A percentile compares a stretch with the other conserved stretches of the same genome.
Conservation (phyloP, 2,888 invertebrate species). For the Eugnorisma glareosa region DNA sequence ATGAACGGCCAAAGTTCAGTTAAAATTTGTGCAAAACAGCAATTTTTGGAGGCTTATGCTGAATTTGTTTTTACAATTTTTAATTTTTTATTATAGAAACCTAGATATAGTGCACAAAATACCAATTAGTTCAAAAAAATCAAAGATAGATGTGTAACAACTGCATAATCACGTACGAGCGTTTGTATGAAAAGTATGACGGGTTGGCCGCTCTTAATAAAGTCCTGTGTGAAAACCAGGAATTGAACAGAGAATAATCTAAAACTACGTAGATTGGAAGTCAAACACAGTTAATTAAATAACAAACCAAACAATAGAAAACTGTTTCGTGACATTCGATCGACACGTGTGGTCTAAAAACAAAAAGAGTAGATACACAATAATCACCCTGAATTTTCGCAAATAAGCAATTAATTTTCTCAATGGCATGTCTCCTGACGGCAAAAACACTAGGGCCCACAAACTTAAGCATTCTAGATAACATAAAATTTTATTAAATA, state of each 20-base stretch:
- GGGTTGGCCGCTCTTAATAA: too few species aligned
- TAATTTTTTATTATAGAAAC: too few species aligned
- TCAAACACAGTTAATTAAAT: neutral
- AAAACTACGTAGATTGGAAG: too few species aligned
- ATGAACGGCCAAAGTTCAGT: too few species aligned
- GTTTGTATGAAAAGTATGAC: too few species aligned
- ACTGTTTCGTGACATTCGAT: neutral
- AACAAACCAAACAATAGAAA: neutral
- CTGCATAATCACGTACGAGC: too few species aligned
- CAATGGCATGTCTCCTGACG: neutral
- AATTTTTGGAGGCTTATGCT: too few species aligned
- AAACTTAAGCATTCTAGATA: neutral
- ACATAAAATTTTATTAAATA: neutral
- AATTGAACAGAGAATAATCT: neutral
- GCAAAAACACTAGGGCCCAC: constrained; percentile 25
- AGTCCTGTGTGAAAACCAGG: neutral
- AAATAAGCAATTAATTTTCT: constrained; percentile 29
- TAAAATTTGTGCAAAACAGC: too few species aligned
- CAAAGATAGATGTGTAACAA: too few species aligned
- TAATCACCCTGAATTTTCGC: neutral
- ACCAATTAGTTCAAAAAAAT: too few species aligned
- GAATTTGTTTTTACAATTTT: too few species aligned
- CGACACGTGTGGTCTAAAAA: neutral
- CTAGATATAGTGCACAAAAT: too few species aligned
- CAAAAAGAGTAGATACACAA: neutral